Conservation (phyloP, 2,888 invertebrate genomes). For the Coenonympha glycerion region DNA sequence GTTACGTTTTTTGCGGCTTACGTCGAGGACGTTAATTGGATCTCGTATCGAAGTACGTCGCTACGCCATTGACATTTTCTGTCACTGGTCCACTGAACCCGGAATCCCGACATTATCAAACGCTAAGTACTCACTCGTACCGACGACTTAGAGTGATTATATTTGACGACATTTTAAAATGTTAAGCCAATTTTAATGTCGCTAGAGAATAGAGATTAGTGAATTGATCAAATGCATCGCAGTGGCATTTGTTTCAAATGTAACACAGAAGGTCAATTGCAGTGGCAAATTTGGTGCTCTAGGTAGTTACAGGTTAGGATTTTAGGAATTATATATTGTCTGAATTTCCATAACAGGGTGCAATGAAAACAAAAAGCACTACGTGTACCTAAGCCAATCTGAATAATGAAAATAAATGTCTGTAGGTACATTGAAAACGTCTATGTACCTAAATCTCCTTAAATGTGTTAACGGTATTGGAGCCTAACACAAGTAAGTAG, state of each 20-base stretch:
- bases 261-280: constrained; percentile 6
- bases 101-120: constrained; percentile 54
- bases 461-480: too few relatives aligned
- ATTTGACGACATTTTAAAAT: constrained; percentile 30
- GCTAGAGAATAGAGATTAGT: too few relatives aligned
- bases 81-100: constrained; percentile 58
- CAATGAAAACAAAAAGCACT: background rate
- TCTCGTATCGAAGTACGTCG: constrained; percentile 40
- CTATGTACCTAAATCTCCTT: too few relatives aligned
- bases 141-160: constrained; percentile 35
- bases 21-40: constrained; percentile 61
- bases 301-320: too few relatives aligned
- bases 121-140: constrained; percentile 31
- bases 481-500: too few relatives aligned
- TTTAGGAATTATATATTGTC: background rate
- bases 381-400: too few relatives aligned
- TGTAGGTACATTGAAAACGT: too few relatives aligned
- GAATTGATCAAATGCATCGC: constrained; percentile 20
- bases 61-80: constrained; percentile 62
- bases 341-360: background rate
- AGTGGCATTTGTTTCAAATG: constrained; percentile 15
- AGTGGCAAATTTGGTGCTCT: background rate
- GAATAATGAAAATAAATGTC: too few relatives aligned
- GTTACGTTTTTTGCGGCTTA: constrained; percentile 53
- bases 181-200: constrained; percentile 21